A percentile compares a stretch with the other conserved stretches of the same genome.
Evolutionary conservation across 1,140 invertebrate species (phyloP).

Genomic region (Drosophila arawakana): DNA sequence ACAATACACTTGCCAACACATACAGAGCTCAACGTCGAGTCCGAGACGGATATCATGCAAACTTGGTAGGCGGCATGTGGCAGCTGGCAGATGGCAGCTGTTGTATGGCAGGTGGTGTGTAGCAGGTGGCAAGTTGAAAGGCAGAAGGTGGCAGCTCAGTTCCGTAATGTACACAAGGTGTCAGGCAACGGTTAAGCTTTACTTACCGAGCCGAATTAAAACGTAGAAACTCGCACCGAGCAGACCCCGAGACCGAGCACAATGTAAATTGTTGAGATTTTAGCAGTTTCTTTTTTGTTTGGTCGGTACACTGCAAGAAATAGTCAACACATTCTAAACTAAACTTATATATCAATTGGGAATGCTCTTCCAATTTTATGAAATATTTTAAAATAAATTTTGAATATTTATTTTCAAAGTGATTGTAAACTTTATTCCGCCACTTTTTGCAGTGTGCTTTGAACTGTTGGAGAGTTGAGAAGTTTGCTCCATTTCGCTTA

Average conservation of each 20-base stretch:
- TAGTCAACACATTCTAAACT: background rate
- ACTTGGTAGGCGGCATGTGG: constrained; percentile 5
- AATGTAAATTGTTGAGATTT: constrained; percentile 74
- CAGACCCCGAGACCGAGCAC: background rate
- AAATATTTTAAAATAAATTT: background rate
- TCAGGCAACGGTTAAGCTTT: constrained; percentile 78
- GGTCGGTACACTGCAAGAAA: constrained; percentile 22
- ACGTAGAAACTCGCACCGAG: constrained; percentile 23
- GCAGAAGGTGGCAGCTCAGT: constrained; percentile 1
- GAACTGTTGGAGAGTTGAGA: background rate
- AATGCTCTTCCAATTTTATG: background rate
- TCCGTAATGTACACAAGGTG: constrained; percentile 63
- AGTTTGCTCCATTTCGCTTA: constrained; percentile 53
- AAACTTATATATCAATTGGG: background rate
- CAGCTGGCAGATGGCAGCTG: background rate
- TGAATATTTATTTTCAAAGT: background rate
- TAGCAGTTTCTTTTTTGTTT: constrained; percentile 48
- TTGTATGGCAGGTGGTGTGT: constrained; percentile 17
- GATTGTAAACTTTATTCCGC: background rate
- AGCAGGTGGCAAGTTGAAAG: constrained; percentile 40
- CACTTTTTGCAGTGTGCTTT: constrained; percentile 20
- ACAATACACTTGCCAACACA: constrained; percentile 71
- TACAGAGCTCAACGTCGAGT: constrained; percentile 29
- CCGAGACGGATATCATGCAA: constrained; percentile 19
- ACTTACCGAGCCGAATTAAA: constrained; percentile 67